Conservation (phyloP, 92 coral and sea anemone species). For the Heteractis magnifica region DNA sequence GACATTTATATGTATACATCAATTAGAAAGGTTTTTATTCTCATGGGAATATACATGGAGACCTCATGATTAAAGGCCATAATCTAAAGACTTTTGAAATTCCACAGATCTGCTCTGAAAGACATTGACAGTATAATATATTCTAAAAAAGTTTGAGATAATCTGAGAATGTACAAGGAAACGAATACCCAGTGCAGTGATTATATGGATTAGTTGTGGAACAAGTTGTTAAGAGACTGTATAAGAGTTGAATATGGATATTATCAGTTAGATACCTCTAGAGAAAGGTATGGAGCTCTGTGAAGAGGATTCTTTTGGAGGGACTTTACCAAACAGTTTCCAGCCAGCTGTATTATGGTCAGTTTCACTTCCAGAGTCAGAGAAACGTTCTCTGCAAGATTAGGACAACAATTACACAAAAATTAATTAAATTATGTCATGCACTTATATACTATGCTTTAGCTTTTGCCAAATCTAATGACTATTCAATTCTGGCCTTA, state of each 20-base stretch:
- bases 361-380: conserved; percentile 45
- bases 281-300: neutral
- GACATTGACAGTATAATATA: no score
- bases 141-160: no score
- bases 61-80: no score
- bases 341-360: conserved; percentile 64
- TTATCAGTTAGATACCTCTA: neutral
- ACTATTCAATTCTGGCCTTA: no score
- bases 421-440: neutral
- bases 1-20: neutral
- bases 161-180: no score
- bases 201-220: no score
- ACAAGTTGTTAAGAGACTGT: no score
- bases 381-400: conserved; percentile 37
- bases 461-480: neutral
- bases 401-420: neutral
- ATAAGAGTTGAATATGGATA: neutral
- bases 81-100: no score
- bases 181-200: no score
- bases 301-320: conserved; percentile 50
- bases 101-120: no score
- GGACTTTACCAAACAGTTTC: conserved; percentile 86
- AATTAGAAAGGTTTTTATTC: no score
- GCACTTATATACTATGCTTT: neutral
- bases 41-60: no score